Base-by-base conservation (phyloP, 2,888 invertebrate species). In the Tinea pellionella region DNA sequence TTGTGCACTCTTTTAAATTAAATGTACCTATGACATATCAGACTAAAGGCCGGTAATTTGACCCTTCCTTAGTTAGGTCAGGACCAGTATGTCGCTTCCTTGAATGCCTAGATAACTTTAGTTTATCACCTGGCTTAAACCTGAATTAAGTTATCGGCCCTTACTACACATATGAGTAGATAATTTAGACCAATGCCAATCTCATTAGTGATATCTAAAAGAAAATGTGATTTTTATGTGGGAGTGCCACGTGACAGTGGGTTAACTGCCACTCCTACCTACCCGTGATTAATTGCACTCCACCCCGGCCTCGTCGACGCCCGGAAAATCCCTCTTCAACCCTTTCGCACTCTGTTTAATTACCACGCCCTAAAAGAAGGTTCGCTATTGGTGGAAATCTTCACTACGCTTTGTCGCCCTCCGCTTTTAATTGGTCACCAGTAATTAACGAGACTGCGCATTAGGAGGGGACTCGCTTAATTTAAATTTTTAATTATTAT, bases 401-500 rank as follows among this genome's bases (percentile, higher is more conserved):
- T 61, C 62, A 70, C 69, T 68, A 69, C 73, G 75, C 74, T 70
- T 68, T 73, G 73, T 77, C 80, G 77, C 80, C 74, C 73, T 11
- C 74, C 69, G 68, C 65, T 74, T 83, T 82, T 86, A 87, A 86
- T 87, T 86, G 86, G 86, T 78, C 78, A 77, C 69, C 64, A 66
- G 79, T 84, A 87, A 87, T 87, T 87, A 87, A 80, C 81, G 78
- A 82, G 78, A 82, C 80, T 72, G 76, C 73, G 74, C 69, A 69
- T 73, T 68, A 68, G 74, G 73, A 77, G 77, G 82, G 83, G 86
- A 75, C 76, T 77, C 71, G 73, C 68, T 76, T 83, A 80, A 86
- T 86, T 87, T 86, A 75, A 84, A 86, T 83, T 86, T 87, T 87
- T 86, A 87, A 86, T 86, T 86, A 85, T 69, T 62, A 47, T 59